phyloP scores from a whole-genome alignment of 2,888 invertebrate species.

The Aphidius colemani region DNA sequence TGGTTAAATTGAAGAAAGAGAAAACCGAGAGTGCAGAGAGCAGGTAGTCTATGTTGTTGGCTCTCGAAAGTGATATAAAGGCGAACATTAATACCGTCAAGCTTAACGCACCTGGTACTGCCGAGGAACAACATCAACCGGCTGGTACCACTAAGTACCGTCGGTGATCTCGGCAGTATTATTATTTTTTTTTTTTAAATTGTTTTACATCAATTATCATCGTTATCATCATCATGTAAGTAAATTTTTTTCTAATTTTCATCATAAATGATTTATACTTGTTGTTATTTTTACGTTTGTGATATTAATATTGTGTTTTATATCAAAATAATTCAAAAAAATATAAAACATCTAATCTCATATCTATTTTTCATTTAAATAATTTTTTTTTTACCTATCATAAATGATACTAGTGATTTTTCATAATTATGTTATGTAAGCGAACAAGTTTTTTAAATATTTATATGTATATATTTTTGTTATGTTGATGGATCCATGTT shows the following conservation, averaged over 20 bases:
- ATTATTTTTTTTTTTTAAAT: constrained; percentile 31
- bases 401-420: too few species aligned
- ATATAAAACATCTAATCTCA: too few species aligned
- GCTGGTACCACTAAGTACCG: constrained; percentile 25
- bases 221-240: constrained; percentile 57
- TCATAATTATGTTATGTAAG: too few species aligned
- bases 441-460: too few species aligned
- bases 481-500: too few species aligned
- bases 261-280: neutral
- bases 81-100: constrained; percentile 41
- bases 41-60: constrained; percentile 42
- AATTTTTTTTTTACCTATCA: too few species aligned
- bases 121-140: constrained; percentile 36
- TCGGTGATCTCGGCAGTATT: constrained; percentile 40
- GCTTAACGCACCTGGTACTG: constrained; percentile 53
- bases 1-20: constrained; percentile 40
- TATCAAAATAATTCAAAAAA: too few species aligned
- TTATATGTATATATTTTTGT: too few species aligned
- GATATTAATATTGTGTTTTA: too few species aligned
- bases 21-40: constrained; percentile 37
- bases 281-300: too few species aligned
- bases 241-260: constrained; percentile 22
- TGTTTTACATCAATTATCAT: constrained; percentile 54
- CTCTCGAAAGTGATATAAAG: constrained; percentile 58
- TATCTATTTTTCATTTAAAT: too few species aligned